phyloP scores from a whole-genome alignment of 2,888 invertebrate species.

The Drosophila lutescens region DNA sequence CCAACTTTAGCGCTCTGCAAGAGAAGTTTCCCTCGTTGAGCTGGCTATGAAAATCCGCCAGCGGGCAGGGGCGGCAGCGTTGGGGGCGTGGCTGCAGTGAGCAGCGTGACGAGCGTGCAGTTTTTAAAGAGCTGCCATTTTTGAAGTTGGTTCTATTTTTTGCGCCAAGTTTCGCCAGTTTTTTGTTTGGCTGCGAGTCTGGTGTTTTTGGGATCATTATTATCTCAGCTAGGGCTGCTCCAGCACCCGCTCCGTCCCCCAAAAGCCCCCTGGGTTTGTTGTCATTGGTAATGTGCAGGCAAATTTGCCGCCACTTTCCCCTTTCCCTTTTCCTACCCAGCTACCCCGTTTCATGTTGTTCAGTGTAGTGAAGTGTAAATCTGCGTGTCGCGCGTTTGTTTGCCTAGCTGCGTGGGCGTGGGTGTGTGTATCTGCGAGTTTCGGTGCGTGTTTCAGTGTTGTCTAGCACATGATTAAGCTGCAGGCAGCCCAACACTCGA shows the following conservation, averaged over 20 bases:
- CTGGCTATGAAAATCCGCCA: slow-evolving; percentile 25
- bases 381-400: slow-evolving; percentile 28
- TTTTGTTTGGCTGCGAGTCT: slow-evolving; percentile 38
- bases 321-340: neutral
- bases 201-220: slow-evolving; percentile 52
- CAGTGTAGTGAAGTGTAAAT: slow-evolving; percentile 45
- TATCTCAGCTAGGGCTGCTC: slow-evolving; percentile 28
- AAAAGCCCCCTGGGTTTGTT: slow-evolving; percentile 22
- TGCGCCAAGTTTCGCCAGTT: slow-evolving; percentile 13
- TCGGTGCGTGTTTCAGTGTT: slow-evolving; percentile 12
- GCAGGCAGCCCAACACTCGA: slow-evolving; percentile 12
- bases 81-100: slow-evolving; percentile 4
- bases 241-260: neutral
- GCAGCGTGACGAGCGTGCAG: slow-evolving; percentile 33
- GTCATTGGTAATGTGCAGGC: slow-evolving; percentile 42
- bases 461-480: slow-evolving; percentile 42
- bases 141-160: slow-evolving; percentile 14
- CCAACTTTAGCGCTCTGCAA: slow-evolving; percentile 42
- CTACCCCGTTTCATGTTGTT: slow-evolving; percentile 20
- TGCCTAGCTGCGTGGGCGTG: slow-evolving; percentile 9
- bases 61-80: slow-evolving; percentile 9
- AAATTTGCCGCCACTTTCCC: slow-evolving; percentile 33
- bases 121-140: slow-evolving; percentile 53
- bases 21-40: slow-evolving; percentile 32
- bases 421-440: slow-evolving; percentile 12